These are phyloP conservation scores for Notospermus geniculatus DNA, from an alignment of 1,140 invertebrate species.

Conservation along the genomic window DNA sequence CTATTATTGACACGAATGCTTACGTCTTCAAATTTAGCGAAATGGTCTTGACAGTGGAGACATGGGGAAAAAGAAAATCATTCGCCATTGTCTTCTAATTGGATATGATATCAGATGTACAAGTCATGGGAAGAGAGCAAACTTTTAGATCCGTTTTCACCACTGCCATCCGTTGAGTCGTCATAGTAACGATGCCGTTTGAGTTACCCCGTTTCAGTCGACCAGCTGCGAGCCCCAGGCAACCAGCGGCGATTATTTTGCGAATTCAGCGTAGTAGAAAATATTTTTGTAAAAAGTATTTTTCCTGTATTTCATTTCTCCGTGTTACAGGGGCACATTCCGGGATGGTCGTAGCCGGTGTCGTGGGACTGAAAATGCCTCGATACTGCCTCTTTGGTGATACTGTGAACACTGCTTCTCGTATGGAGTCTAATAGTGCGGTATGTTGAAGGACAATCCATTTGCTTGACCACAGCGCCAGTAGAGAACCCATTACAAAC, in stretches of 20 bases:
- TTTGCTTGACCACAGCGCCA: too few species aligned
- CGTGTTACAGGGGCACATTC: slow-evolving; percentile 38
- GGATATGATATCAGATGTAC: too few species aligned
- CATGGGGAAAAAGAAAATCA: too few species aligned
- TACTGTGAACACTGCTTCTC: slow-evolving; percentile 51
- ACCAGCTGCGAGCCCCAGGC: background rate
- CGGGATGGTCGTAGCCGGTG: slow-evolving; percentile 48
- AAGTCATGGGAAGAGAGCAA: too few species aligned
- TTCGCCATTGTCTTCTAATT: too few species aligned
- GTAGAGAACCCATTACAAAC: too few species aligned
- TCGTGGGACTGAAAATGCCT: slow-evolving; percentile 53
- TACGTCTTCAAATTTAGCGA: too few species aligned
- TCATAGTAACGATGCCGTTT: background rate
- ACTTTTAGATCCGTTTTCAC: background rate
- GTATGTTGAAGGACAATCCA: slow-evolving; percentile 22
- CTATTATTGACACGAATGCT: too few species aligned
- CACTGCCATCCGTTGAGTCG: background rate
- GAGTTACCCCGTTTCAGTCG: background rate
- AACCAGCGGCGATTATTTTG: background rate
- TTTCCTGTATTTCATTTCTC: background rate
- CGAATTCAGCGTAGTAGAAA: background rate
- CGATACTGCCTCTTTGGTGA: slow-evolving; percentile 53
- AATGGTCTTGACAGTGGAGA: too few species aligned
- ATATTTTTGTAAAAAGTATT: background rate
- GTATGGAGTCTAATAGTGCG: slow-evolving; percentile 52